Evolutionary conservation across 2,797 vertebrate species (phyloP), one percentile per base, ranked within the genome.

Genomic region (Oreortyx pictus): DNA sequence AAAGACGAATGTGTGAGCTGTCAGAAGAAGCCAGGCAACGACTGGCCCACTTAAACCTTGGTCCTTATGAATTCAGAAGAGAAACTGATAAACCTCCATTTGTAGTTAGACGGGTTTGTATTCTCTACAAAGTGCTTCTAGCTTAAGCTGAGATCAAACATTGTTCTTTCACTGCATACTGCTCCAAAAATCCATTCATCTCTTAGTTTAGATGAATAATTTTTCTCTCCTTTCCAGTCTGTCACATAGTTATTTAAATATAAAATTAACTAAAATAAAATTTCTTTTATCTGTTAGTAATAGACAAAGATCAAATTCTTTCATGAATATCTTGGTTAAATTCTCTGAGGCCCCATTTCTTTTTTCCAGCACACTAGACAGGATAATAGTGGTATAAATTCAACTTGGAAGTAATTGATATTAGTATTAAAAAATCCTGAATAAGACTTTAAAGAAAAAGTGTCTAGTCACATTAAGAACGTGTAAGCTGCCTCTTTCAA

Each of bases 1-100:
- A 98, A 94, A 98, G 99, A 82, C 98, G 98, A 83, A 99, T 99
- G 99, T 99, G 99, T 96, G 98, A 99, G 96, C 98, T 99, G 10
- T 98, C 98, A 1, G 98, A 99, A 94, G 98, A 98, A 80, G 92
- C 98, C 90, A 94, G 97, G 74, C 98, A 98, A 96, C 98, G 99
- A 46, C 98, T 99, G 90, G 95, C 98, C 84, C 98, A 99, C 84
- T 98, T 99, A 62, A 98, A 98, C 88, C 98, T 99, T n/a, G 99
- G 99, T 18, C 99, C 99, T 41, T 98, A 98, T 92, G 96, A 96
- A 94, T 99, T 99, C 96, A 98, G 98, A 97, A 99, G 98, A 97
- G 98, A 99, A 96, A 98, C 98, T 0, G 97, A 97, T 84, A 98
- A 98, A 90, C 97, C 98, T 52, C 98, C 98, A 3, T 99, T 99